A percentile compares a stretch with the other conserved stretches of the same genome.
Evolutionary conservation across 2,113 vertebrate species (phyloP).

Genomic region (Oenanthe melanoleuca): DNA sequence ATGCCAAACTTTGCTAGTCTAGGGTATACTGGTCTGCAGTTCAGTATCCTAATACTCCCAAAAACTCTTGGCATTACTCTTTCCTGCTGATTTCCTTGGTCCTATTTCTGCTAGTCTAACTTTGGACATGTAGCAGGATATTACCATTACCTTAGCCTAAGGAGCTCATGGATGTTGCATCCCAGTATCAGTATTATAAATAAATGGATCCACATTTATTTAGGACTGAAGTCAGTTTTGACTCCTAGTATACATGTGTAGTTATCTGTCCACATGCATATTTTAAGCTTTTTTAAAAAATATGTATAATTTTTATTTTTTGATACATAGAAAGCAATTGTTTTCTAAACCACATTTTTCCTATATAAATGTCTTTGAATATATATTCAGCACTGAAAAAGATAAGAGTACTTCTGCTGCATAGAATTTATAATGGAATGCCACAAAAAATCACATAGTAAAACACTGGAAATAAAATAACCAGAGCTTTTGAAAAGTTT

Average conservation of each 20-base stretch:
- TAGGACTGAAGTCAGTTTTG: neutral
- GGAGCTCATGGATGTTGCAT: neutral
- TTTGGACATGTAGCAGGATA: neutral
- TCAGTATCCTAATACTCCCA: neutral
- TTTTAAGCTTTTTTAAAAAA: neutral
- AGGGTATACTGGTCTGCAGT: neutral
- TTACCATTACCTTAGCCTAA: neutral
- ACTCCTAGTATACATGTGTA: neutral
- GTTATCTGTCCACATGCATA: neutral
- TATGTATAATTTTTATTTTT: neutral
- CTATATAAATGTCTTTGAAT: neutral
- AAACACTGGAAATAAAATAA: neutral
- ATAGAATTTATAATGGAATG: neutral
- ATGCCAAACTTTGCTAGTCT: neutral
- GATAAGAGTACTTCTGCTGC: neutral
- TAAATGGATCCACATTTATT: neutral
- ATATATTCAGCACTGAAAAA: neutral
- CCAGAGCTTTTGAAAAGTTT: neutral
- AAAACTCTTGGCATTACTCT: neutral
- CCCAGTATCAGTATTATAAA: neutral
- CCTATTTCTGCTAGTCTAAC: neutral
- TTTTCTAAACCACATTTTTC: neutral
- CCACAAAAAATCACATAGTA: neutral
- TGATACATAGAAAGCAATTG: neutral
- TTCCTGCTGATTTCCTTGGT: neutral